Conservation (phyloP, 2,797 vertebrate genomes). For the Chelonia mydas region DNA sequence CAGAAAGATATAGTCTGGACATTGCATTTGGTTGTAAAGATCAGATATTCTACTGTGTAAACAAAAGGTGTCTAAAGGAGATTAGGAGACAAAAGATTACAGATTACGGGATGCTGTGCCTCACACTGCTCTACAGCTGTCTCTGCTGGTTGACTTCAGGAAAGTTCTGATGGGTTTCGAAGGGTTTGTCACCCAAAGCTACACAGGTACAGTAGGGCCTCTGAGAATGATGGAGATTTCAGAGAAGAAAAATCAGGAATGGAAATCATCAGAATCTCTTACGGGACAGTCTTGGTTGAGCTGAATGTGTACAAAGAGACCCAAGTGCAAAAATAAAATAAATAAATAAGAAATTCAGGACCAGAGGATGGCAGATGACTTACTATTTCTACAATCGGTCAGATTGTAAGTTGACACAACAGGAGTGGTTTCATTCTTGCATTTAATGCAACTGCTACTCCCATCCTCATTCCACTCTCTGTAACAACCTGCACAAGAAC, state of each 20-base stretch:
- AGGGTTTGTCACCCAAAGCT: not conserved
- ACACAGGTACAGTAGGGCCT: rapidly evolving
- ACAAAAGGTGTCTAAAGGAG: not conserved
- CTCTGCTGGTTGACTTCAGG: not conserved
- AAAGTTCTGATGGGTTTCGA: not conserved
- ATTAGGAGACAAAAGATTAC: rapidly evolving
- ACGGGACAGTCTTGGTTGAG: not conserved
- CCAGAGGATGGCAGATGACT: not conserved
- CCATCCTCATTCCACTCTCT: conserved; percentile 86
- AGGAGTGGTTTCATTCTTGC: conserved; percentile 74
- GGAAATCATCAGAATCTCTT: not conserved
- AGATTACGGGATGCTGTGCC: not conserved
- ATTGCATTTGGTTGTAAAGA: not conserved
- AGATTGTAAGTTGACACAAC: conserved; percentile 41
- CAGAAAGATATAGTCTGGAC: not conserved
- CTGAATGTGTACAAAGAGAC: rapidly evolving
- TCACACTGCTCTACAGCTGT: not conserved
- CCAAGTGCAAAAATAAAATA: too few species aligned
- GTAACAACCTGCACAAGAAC: conserved; percentile 85
- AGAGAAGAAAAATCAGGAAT: rapidly evolving
- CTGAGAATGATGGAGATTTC: not conserved
- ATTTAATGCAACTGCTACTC: conserved; percentile 87
- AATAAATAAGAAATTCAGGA: too few species aligned
- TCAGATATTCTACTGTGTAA: not conserved
- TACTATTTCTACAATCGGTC: conserved; percentile 77